These are phyloP conservation scores for Cacoxenus indagator DNA, from an alignment of 2,888 invertebrate species.

Conservation along the genomic window DNA sequence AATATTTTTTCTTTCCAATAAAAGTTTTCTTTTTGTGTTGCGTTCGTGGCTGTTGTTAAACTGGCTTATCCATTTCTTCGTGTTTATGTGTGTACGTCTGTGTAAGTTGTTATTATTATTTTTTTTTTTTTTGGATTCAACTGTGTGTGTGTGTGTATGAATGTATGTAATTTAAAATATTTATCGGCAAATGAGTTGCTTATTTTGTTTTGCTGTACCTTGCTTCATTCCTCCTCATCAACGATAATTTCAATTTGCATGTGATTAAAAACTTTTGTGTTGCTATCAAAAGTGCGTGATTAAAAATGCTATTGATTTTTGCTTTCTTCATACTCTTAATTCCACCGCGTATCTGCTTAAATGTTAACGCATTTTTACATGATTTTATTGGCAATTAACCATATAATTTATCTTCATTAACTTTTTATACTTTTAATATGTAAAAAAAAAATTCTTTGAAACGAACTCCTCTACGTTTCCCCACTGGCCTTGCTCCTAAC, in stretches of 20 bases:
- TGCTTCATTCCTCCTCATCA: not conserved
- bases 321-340: slow-evolving; percentile 26
- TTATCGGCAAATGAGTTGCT: not conserved
- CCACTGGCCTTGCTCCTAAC: too few species aligned
- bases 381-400: too few species aligned
- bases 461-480: too few species aligned
- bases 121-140: not conserved
- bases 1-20: slow-evolving; percentile 29
- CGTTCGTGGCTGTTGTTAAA: not conserved
- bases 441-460: too few species aligned
- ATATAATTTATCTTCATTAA: too few species aligned
- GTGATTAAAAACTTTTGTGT: slow-evolving; percentile 33
- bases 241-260: slow-evolving; percentile 29
- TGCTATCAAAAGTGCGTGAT: slow-evolving; percentile 54
- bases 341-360: slow-evolving; percentile 19
- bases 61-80: not conserved
- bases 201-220: not conserved
- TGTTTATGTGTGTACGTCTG: not conserved
- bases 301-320: slow-evolving; percentile 45
- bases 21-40: not conserved
- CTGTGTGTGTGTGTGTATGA: not conserved
- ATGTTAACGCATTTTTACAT: slow-evolving; percentile 26
- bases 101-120: not conserved
- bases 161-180: not conserved
- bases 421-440: too few species aligned